Base-by-base conservation (phyloP, 2,888 invertebrate genomes). In the Hyposoter dolosus region DNA sequence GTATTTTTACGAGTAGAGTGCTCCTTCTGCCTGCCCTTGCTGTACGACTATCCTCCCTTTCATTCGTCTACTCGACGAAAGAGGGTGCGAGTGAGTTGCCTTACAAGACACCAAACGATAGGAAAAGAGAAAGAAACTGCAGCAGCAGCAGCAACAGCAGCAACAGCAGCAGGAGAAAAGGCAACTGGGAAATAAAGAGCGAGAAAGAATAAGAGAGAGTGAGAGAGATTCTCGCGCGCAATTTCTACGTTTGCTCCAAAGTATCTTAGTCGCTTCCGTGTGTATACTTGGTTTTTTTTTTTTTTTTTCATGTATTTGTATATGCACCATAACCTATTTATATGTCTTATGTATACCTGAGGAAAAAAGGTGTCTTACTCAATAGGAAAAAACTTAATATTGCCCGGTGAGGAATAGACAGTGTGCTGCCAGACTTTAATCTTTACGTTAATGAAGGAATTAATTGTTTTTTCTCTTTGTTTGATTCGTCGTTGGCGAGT, bases 1-100 rank as follows among this genome's bases (percentile, higher is more conserved):
- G 86, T 86, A 86, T 86, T 86, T 86, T 86, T 86, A 86, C 86
- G 86, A 86, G 84, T 82, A 86, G 84, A 86, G 86, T 68, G 79
- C 77, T 86, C 82, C 85, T 84, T 76, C 84, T 78, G 78, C 56
- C 84, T 47, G 77, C 56, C 69, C 72, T 5, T 23, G 15, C 63
- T 78, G 35, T 78, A 77, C 75, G 65, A 66, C 65, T 75, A 19
- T 77, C 47, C 75, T 78, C 81, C 81, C 77, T 81, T 81, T 86
- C 72, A 75, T 43, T 15, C 65, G 63, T 45, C 43, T 35, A 23
- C 60, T 43, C 68, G 19, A 35, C 19, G 77, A 66, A 63, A 74
- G 47, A 60, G 63, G 43, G 19, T n/a, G 28, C 19, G 63, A 19
- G 68, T 17, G 19, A 47, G 45, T 19, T 5, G 35, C 32, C 19